A percentile compares a stretch with the other conserved stretches of the same genome.
These are phyloP conservation scores for Procambarus virginalis DNA, from an alignment of 1,140 invertebrate species.

Conservation along the genomic window DNA sequence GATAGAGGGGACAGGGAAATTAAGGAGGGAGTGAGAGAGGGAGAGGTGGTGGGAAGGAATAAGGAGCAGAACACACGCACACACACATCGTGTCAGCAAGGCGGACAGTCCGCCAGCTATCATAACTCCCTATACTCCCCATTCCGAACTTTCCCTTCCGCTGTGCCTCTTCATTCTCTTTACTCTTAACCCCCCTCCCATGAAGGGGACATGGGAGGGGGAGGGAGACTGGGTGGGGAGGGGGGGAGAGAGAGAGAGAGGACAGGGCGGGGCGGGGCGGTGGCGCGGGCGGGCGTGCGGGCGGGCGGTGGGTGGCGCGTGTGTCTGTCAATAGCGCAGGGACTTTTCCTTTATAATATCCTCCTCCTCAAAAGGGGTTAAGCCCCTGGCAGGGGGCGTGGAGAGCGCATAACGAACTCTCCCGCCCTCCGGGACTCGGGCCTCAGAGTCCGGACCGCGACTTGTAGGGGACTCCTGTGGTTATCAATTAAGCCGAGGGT, in stretches of 20 bases:
- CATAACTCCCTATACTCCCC: too few species aligned
- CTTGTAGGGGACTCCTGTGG: constrained; percentile 31
- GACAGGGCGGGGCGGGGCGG: neutral
- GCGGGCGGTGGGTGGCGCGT: constrained; percentile 6
- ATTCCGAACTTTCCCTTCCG: too few species aligned
- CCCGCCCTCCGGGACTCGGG: constrained; percentile 23
- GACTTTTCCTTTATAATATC: constrained; percentile 66
- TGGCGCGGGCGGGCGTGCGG: too few species aligned
- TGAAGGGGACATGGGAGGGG: too few species aligned
- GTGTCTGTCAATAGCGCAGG: constrained; percentile 55
- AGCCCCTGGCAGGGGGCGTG: constrained; percentile 26
- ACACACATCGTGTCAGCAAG: too few species aligned
- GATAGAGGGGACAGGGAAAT: too few species aligned
- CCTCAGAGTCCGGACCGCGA: constrained; percentile 3
- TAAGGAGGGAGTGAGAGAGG: too few species aligned
- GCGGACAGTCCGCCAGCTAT: too few species aligned
- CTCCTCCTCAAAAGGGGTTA: constrained; percentile 61
- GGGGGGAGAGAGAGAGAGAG: neutral
- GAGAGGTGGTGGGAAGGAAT: too few species aligned
- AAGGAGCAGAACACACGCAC: too few species aligned
- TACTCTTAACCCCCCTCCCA: too few species aligned
- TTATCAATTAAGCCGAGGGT: constrained; percentile 55
- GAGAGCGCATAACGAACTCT: constrained; percentile 61
- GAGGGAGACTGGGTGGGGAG: neutral
- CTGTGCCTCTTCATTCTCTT: too few species aligned